Conservation (phyloP, 2,113 vertebrate species). For the Propithecus coquereli region DNA sequence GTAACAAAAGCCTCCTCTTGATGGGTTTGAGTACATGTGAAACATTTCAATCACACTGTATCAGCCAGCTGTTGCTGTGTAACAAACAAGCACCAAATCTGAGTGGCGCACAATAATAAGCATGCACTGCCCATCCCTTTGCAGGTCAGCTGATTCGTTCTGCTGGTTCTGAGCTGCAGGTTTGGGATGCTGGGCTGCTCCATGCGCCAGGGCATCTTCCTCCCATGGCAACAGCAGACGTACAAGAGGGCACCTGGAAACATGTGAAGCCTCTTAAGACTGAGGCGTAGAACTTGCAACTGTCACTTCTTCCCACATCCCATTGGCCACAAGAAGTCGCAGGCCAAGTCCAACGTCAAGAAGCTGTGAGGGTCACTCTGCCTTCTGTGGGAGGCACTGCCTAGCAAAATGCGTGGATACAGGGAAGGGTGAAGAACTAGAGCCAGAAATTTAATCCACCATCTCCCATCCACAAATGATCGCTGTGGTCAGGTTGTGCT, state of each 20-base stretch:
- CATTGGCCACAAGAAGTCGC: neutral
- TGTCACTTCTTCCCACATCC: neutral
- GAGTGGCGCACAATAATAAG: no score
- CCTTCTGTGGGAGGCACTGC: neutral
- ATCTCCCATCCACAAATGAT: neutral
- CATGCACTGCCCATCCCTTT: accelerated
- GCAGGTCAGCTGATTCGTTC: neutral
- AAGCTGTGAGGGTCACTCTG: neutral
- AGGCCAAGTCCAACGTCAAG: neutral
- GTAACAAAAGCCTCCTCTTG: neutral
- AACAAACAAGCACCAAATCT: neutral
- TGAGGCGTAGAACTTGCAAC: neutral
- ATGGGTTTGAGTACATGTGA: neutral
- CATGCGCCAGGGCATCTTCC: neutral
- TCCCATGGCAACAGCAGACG: neutral
- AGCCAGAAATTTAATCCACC: neutral
- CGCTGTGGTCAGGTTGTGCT: neutral
- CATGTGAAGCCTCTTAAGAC: neutral
- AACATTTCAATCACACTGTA: neutral
- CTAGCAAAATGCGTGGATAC: neutral
- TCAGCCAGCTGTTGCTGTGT: neutral
- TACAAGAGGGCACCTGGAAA: neutral
- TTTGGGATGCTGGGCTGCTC: neutral
- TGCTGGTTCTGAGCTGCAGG: neutral
- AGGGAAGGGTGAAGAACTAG: neutral